Evolutionary conservation across 2,888 invertebrate genomes (phyloP).

Genomic region (Caenorhabditis uteleia): DNA sequence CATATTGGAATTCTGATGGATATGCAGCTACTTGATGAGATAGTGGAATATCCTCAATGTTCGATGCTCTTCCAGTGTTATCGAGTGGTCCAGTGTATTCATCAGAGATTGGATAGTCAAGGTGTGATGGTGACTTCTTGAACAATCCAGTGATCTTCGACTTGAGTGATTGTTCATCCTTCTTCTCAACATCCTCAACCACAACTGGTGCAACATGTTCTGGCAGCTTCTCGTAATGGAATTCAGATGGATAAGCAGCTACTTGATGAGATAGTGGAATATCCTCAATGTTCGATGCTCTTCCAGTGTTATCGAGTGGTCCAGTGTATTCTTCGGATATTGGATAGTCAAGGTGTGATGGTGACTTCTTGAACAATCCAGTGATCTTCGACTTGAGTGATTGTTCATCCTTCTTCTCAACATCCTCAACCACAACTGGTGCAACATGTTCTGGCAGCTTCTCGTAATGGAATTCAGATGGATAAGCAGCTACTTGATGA

Average conservation of each 20-base stretch:
- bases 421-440: too few species aligned
- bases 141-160: conserved; percentile 19
- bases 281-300: conserved; percentile 13
- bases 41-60: neutral
- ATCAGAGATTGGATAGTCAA: conserved; percentile 48
- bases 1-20: conserved; percentile 6
- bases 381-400: conserved; percentile 17
- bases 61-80: conserved; percentile 10
- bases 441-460: neutral
- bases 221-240: conserved; percentile 1
- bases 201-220: neutral
- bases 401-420: neutral
- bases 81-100: conserved; percentile 31
- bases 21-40: too few species aligned
- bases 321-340: conserved; percentile 12
- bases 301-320: conserved; percentile 4
- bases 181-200: conserved; percentile 1
- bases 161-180: conserved; percentile 2
- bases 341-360: conserved; percentile 40
- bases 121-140: conserved; percentile 45
- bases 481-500: neutral
- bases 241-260: too few species aligned
- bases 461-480: conserved; percentile 1
- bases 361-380: conserved; percentile 37
- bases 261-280: too few species aligned